Percentiles rank a stretch among this genome's conserved stretches.
These are phyloP conservation scores for Rhinopomastus cyanomelas DNA, from an alignment of 2,113 vertebrate species.

Conservation along the genomic window DNA sequence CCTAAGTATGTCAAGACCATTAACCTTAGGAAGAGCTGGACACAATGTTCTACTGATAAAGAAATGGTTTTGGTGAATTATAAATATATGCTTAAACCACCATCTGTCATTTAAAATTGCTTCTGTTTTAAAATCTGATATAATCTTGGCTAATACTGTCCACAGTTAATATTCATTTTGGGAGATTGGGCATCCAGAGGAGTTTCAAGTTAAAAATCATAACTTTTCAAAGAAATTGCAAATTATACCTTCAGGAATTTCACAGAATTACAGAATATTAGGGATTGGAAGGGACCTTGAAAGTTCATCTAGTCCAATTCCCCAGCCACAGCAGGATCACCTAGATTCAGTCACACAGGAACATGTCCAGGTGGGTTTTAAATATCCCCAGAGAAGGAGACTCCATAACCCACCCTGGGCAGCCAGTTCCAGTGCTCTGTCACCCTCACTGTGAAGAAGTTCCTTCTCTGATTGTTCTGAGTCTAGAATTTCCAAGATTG, in stretches of 20 bases:
- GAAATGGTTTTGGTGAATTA: background rate
- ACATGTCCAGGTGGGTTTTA: too few relatives aligned
- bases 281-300: too few relatives aligned
- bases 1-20: rapidly evolving
- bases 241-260: background rate
- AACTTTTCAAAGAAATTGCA: background rate
- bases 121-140: background rate
- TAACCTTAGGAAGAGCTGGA: background rate
- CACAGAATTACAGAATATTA: too few relatives aligned
- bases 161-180: background rate
- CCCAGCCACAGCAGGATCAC: too few relatives aligned
- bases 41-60: background rate
- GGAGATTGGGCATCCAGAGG: background rate
- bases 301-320: too few relatives aligned
- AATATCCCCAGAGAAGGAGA: too few relatives aligned
- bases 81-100: background rate
- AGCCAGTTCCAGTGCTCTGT: too few relatives aligned
- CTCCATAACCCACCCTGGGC: too few relatives aligned
- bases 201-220: background rate
- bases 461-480: too few relatives aligned
- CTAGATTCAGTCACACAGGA: too few relatives aligned
- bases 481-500: background rate
- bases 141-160: too few relatives aligned
- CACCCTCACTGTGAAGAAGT: too few relatives aligned
- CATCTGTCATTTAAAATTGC: background rate